These are phyloP conservation scores for Amiota mariae DNA, from an alignment of 2,888 invertebrate genomes.

Conservation along the genomic window DNA sequence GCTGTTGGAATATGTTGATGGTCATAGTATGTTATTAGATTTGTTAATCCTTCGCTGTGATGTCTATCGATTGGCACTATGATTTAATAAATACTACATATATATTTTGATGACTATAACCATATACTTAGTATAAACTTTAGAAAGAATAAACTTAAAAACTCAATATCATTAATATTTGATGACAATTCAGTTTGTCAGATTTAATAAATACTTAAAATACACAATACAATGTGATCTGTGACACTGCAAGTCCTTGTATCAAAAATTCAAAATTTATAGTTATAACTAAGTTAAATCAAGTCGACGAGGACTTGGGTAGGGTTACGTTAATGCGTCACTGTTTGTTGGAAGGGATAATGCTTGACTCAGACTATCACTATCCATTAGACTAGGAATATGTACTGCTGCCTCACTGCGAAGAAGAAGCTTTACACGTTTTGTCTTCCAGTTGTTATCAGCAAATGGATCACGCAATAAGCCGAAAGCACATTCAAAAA, in stretches of 20 bases:
- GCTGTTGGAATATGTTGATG: too few species aligned
- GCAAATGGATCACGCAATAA: conserved; percentile 78
- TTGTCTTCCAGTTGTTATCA: conserved; percentile 81
- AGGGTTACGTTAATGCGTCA: conserved; percentile 51
- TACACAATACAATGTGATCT: too few species aligned
- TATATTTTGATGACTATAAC: too few species aligned
- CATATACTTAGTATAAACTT: too few species aligned
- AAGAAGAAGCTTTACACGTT: conserved; percentile 75
- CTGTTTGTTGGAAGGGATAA: conserved; percentile 60
- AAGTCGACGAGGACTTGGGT: neutral
- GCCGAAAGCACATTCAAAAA: conserved; percentile 80
- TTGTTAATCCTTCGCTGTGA: too few species aligned
- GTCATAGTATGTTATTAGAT: too few species aligned
- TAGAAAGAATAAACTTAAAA: neutral
- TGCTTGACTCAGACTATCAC: conserved; percentile 59
- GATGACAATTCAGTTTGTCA: too few species aligned
- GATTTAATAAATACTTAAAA: too few species aligned
- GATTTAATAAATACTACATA: neutral
- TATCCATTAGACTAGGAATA: conserved; percentile 54
- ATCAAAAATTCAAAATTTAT: neutral
- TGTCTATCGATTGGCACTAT: neutral
- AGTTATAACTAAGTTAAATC: neutral
- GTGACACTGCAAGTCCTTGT: neutral
- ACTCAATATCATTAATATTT: neutral
- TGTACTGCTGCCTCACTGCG: conserved; percentile 64